Percentiles rank a stretch among this genome's conserved stretches.
Conservation (phyloP, 2,797 vertebrate genomes). For the Malacoraja senta region DNA sequence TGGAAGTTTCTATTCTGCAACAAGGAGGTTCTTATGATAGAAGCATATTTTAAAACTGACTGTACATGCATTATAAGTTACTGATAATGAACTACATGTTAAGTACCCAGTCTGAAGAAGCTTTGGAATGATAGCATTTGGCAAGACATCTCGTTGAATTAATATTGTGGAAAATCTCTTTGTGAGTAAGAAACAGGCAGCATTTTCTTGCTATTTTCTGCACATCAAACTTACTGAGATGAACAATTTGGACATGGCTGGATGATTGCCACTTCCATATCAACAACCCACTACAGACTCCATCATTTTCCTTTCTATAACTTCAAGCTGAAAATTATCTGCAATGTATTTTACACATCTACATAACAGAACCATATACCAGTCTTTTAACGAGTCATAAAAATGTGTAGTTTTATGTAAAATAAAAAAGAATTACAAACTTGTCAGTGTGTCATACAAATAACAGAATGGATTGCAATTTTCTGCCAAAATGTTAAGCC, state of each 20-base stretch:
- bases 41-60: too few species aligned
- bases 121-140: too few species aligned
- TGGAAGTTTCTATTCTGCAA: too few species aligned
- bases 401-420: background rate
- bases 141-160: too few species aligned
- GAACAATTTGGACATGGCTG: background rate
- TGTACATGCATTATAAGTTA: too few species aligned
- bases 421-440: background rate
- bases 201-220: background rate
- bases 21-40: too few species aligned
- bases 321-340: background rate
- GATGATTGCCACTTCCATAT: background rate
- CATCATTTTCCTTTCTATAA: background rate
- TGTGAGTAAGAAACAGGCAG: background rate
- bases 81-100: too few species aligned
- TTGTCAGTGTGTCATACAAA: background rate
- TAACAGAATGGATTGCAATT: too few species aligned
- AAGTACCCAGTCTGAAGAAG: too few species aligned
- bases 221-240: background rate
- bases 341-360: background rate
- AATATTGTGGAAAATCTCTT: background rate
- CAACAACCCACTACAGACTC: background rate
- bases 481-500: too few species aligned
- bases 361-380: background rate
- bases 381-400: background rate